phyloP scores from a whole-genome alignment of 2,113 vertebrate species.

The Plotosus lineatus region DNA sequence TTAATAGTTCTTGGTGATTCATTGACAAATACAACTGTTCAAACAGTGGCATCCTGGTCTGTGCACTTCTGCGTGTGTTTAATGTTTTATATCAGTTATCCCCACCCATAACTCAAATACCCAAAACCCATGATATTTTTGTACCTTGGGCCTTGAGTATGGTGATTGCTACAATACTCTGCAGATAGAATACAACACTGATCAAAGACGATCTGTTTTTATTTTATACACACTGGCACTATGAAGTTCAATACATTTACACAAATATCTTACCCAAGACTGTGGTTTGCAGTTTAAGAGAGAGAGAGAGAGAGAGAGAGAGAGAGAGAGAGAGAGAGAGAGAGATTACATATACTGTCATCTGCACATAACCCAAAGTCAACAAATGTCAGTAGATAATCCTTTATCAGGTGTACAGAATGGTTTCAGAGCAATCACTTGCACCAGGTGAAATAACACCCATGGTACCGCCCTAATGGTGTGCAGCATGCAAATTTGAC shows the following conservation, averaged over 20 bases:
- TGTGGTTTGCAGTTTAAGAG: not conserved
- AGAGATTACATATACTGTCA: not conserved
- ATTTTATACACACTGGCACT: not conserved
- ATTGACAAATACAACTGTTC: slow-evolving; percentile 56
- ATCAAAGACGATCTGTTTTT: not conserved
- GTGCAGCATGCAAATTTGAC: slow-evolving; percentile 72
- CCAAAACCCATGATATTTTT: slow-evolving; percentile 30
- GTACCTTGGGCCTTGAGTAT: not conserved
- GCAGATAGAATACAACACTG: slow-evolving; percentile 7
- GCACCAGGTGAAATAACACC: slow-evolving; percentile 60
- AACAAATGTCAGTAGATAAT: not conserved
- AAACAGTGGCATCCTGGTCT: slow-evolving; percentile 72
- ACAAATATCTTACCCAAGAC: not conserved
- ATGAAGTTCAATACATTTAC: not conserved
- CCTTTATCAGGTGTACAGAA: not conserved
- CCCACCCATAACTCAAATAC: slow-evolving; percentile 64
- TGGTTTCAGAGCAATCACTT: slow-evolving; percentile 46
- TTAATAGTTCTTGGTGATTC: not conserved
- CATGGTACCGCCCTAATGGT: slow-evolving; percentile 62
- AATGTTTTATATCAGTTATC: slow-evolving; percentile 56
- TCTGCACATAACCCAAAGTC: slow-evolving; percentile 19
- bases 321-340: not conserved
- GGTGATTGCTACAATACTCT: slow-evolving; percentile 46
- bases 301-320: not conserved
- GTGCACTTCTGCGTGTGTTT: slow-evolving; percentile 54